phyloP scores from a whole-genome alignment of 2,888 invertebrate genomes.

The Hedychridium roseum region DNA sequence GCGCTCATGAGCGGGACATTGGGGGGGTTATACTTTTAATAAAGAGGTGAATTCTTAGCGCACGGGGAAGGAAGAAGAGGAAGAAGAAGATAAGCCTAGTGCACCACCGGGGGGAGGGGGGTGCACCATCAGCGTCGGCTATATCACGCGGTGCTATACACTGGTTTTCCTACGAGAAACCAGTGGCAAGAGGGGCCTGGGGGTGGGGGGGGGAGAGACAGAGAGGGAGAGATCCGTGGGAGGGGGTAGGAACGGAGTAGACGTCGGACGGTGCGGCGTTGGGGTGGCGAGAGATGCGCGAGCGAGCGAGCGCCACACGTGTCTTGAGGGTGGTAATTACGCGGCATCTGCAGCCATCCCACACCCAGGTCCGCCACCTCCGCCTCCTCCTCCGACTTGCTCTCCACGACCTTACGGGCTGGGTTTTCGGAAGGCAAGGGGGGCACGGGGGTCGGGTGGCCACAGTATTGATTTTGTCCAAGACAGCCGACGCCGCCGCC shows the following conservation, averaged over 20 bases:
- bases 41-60: slow-evolving; percentile 49
- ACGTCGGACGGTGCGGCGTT: slow-evolving; percentile 13
- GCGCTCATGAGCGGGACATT: slow-evolving; percentile 33
- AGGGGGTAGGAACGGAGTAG: slow-evolving; percentile 10
- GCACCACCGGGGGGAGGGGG: slow-evolving; percentile 2
- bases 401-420: slow-evolving; percentile 55
- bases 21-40: slow-evolving; percentile 61
- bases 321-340: slow-evolving; percentile 65
- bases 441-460: slow-evolving; percentile 55
- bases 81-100: slow-evolving; percentile 3
- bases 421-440: slow-evolving; percentile 44
- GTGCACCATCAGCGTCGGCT: too few relatives aligned
- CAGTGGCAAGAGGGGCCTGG: slow-evolving; percentile 2
- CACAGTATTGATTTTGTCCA: slow-evolving; percentile 65
- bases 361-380: slow-evolving; percentile 45
- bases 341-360: slow-evolving; percentile 62
- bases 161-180: too few relatives aligned
- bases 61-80: slow-evolving; percentile 5
- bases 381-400: slow-evolving; percentile 49
- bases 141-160: too few relatives aligned
- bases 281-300: slow-evolving; percentile 42
- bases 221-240: slow-evolving; percentile 17
- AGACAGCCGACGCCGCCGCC: slow-evolving; percentile 55
- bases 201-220: slow-evolving; percentile 25
- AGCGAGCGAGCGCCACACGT: slow-evolving; percentile 60